These are phyloP conservation scores for Microctenopoma stevenorrisi DNA, from an alignment of 2,797 vertebrate species.

Conservation along the genomic window DNA sequence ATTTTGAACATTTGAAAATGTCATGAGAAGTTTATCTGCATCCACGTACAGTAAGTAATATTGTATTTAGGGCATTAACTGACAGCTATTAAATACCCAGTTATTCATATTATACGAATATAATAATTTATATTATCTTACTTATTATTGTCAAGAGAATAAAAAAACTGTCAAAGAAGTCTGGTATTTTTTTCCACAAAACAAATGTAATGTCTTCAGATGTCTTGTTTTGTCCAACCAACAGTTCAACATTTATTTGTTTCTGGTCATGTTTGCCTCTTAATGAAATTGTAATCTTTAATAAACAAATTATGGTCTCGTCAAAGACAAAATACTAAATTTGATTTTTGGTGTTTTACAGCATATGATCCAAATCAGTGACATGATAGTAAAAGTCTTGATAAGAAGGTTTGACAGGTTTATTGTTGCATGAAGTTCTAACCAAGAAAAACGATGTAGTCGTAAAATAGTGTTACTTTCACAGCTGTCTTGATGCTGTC, in stretches of 20 bases:
- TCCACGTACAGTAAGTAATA: not conserved
- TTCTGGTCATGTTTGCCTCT: not conserved
- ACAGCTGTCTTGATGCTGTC: constrained; percentile 18
- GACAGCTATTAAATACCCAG: no score
- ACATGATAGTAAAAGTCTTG: not conserved
- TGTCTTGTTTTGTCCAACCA: not conserved
- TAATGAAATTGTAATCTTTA: not conserved
- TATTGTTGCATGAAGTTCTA: no score
- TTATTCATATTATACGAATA: no score
- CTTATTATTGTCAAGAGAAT: no score
- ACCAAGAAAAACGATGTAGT: no score
- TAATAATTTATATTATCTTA: no score
- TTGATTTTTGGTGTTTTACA: not conserved
- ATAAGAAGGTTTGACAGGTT: not conserved
- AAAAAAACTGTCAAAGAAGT: not conserved
- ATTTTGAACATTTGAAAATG: not conserved
- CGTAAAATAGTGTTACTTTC: not conserved
- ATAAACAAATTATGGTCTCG: not conserved
- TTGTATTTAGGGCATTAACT: not conserved
- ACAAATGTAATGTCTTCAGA: not conserved
- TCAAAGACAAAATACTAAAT: not conserved
- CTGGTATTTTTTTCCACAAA: not conserved
- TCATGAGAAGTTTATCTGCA: not conserved
- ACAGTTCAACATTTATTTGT: not conserved
- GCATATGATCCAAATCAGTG: not conserved